A percentile compares a stretch with the other conserved stretches of the same genome.
phyloP scores from a whole-genome alignment of 2,888 invertebrate species.

The Byasa hedistus region DNA sequence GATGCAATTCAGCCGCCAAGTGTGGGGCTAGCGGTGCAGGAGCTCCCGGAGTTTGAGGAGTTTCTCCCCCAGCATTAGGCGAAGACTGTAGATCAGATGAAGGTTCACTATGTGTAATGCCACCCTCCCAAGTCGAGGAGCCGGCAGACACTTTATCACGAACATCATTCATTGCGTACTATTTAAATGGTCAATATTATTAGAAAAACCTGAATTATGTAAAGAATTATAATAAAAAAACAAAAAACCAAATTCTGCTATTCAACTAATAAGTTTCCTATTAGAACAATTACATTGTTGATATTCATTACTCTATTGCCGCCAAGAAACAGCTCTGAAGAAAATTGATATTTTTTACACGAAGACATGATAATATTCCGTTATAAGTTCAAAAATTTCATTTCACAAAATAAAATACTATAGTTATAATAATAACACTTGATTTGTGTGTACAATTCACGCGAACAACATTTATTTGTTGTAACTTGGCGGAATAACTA shows the following conservation, averaged over 20 bases:
- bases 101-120: constrained; percentile 62
- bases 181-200: constrained; percentile 17
- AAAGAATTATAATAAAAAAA: constrained; percentile 14
- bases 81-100: constrained; percentile 72
- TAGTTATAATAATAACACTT: constrained; percentile 34
- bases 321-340: constrained; percentile 52
- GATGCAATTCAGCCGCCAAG: constrained; percentile 71
- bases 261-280: constrained; percentile 56
- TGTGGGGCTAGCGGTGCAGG: constrained; percentile 76
- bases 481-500: constrained; percentile 53
- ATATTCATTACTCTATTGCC: constrained; percentile 63
- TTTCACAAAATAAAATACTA: constrained; percentile 27
- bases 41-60: constrained; percentile 81
- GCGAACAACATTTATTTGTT: constrained; percentile 44
- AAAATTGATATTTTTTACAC: constrained; percentile 44
- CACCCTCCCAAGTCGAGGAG: constrained; percentile 71
- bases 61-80: constrained; percentile 66
- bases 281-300: constrained; percentile 55
- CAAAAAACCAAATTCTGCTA: constrained; percentile 27
- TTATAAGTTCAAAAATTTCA: constrained; percentile 36
- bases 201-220: constrained; percentile 27
- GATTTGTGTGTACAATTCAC: constrained; percentile 38
- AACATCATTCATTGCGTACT: constrained; percentile 73
- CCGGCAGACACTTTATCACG: constrained; percentile 76
- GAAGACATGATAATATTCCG: constrained; percentile 46